Evolutionary conservation across 1,140 invertebrate species (phyloP).

Genomic region (Paracyclopina nana): DNA sequence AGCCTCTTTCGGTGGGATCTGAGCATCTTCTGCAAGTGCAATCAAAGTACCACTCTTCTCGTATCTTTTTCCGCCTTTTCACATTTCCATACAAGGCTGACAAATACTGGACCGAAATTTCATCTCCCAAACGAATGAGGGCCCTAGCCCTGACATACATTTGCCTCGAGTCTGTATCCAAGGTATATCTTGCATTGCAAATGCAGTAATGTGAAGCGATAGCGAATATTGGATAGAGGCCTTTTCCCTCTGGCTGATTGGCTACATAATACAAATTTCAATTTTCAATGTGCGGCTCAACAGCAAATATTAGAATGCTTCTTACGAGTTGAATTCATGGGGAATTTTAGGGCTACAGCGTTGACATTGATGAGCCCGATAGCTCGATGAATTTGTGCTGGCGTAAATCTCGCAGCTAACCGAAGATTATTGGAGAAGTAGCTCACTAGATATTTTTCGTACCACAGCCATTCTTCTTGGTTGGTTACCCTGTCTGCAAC

Average conservation of each 20-base stretch:
- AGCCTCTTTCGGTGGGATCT: slow-evolving; percentile 22
- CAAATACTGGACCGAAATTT: slow-evolving; percentile 13
- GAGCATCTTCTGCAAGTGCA: slow-evolving; percentile 20
- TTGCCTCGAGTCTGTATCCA: slow-evolving; percentile 1
- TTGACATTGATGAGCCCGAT: slow-evolving; percentile 14
- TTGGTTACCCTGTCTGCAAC: neutral
- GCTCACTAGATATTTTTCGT: slow-evolving; percentile 7
- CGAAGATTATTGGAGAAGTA: neutral
- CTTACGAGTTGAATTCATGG: neutral
- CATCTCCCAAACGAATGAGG: neutral
- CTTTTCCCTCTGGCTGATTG: slow-evolving; percentile 11
- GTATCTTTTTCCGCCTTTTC: slow-evolving; percentile 39
- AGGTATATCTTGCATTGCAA: slow-evolving; percentile 9
- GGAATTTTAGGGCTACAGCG: slow-evolving; percentile 3
- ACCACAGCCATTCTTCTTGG: slow-evolving; percentile 11
- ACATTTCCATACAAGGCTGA: slow-evolving; percentile 46
- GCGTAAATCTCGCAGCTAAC: neutral
- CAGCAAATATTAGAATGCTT: neutral
- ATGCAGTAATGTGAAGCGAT: slow-evolving; percentile 14
- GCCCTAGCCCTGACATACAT: slow-evolving; percentile 13
- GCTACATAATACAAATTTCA: too few species aligned
- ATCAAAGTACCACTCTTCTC: slow-evolving; percentile 47
- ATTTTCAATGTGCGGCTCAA: neutral
- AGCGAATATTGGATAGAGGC: slow-evolving; percentile 12
- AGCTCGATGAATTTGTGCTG: neutral